These are phyloP conservation scores for Heliconius aoede DNA, from an alignment of 2,888 invertebrate genomes.

Conservation along the genomic window DNA sequence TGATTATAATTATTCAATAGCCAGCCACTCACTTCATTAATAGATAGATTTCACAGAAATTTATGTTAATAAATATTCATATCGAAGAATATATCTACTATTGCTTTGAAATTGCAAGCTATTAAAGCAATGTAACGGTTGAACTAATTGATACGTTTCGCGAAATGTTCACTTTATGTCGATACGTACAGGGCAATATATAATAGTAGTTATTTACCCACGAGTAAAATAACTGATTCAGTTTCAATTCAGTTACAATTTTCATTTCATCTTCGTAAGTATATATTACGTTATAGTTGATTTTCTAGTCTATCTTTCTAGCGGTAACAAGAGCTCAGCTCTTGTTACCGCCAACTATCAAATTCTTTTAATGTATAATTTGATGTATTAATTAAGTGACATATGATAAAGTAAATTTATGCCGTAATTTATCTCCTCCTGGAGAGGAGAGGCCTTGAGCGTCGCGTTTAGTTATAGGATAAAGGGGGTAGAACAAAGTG, in stretches of 20 bases:
- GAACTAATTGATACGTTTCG: slow-evolving; percentile 19
- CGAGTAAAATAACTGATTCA: slow-evolving; percentile 14
- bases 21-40: neutral
- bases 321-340: too few relatives aligned
- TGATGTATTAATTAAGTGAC: too few relatives aligned
- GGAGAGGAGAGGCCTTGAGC: too few relatives aligned
- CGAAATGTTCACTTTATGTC: slow-evolving; percentile 12
- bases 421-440: too few relatives aligned
- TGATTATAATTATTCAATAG: neutral
- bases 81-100: neutral
- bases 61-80: slow-evolving; percentile 18
- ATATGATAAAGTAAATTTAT: too few relatives aligned
- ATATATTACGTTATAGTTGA: too few relatives aligned
- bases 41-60: neutral
- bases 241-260: neutral
- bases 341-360: too few relatives aligned
- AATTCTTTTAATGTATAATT: too few relatives aligned
- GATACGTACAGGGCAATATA: neutral
- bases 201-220: neutral
- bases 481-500: too few relatives aligned
- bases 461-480: too few relatives aligned
- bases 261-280: neutral
- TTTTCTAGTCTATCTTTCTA: too few relatives aligned
- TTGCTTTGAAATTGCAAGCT: slow-evolving; percentile 14
- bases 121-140: slow-evolving; percentile 11